Conservation (phyloP, 1,140 invertebrate species). For the Papilio xuthus region DNA sequence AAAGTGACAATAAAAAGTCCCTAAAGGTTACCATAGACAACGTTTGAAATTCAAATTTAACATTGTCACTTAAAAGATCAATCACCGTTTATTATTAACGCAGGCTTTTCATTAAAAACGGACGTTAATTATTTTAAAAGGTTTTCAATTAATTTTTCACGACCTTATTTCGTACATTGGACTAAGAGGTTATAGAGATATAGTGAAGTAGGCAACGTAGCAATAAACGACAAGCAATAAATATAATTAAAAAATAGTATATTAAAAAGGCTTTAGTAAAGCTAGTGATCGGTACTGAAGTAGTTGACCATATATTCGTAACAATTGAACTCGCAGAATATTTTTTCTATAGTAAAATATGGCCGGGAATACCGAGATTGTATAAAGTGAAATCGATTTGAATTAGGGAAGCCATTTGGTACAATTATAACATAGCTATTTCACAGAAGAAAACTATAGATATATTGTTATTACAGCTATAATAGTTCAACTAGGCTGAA, state of each 20-base stretch:
- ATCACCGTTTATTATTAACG: not conserved
- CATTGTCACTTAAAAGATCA: conserved; percentile 8
- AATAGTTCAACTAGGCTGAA: conserved; percentile 72
- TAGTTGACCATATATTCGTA: conserved; percentile 64
- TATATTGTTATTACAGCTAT: conserved; percentile 66
- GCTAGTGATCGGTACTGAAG: conserved; percentile 75
- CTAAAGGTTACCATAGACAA: conserved; percentile 19
- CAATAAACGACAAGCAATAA: conserved; percentile 76
- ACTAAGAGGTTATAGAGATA: conserved; percentile 51
- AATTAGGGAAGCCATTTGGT: conserved; percentile 65
- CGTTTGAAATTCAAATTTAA: not conserved
- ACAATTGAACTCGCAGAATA: conserved; percentile 66
- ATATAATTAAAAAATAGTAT: conserved; percentile 60
- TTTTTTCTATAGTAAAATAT: conserved; percentile 75
- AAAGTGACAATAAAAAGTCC: conserved; percentile 19
- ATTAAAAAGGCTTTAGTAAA: conserved; percentile 74
- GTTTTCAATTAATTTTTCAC: conserved; percentile 27
- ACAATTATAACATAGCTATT: conserved; percentile 72
- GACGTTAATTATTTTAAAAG: conserved; percentile 10
- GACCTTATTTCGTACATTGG: conserved; percentile 7
- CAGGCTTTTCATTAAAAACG: conserved; percentile 26
- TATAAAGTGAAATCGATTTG: conserved; percentile 54
- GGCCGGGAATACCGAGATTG: conserved; percentile 63
- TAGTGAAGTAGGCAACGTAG: conserved; percentile 70
- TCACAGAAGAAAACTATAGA: conserved; percentile 67